Conservation (phyloP, 2,888 invertebrate genomes). For the Empis livida region DNA sequence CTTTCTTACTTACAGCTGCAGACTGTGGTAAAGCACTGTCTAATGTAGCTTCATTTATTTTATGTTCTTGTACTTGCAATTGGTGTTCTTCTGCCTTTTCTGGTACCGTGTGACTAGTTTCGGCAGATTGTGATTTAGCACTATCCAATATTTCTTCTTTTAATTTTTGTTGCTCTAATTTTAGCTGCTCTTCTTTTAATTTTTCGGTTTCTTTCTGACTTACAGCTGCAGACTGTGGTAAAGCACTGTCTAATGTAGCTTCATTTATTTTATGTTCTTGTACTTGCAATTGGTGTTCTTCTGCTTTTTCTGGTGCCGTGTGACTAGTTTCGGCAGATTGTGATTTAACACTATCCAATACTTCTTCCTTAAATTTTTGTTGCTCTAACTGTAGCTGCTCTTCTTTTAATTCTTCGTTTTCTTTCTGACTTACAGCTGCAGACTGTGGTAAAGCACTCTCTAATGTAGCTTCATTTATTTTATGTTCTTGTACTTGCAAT, state of each 20-base stretch:
- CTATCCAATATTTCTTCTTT: neutral
- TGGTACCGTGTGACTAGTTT: neutral
- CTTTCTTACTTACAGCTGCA: neutral
- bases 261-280: too few species aligned
- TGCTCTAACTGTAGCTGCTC: neutral
- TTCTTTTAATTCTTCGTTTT: neutral
- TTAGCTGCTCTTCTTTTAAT: neutral
- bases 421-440: neutral
- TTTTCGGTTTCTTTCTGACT: neutral
- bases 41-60: neutral
- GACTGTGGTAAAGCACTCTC: neutral
- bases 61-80: constrained; percentile 4
- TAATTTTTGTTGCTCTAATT: neutral
- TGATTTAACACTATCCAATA: neutral
- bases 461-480: neutral
- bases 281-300: too few species aligned
- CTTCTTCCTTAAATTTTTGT: neutral
- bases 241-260: neutral
- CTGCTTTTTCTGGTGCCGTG: neutral
- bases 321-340: neutral
- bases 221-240: too few species aligned
- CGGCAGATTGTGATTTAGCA: neutral
- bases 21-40: neutral
- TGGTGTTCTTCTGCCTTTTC: neutral
- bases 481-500: neutral